Evolutionary conservation across 2,113 vertebrate genomes (phyloP), one percentile per base, ranked within the genome.

Genomic region (Melanocharis versteri): DNA sequence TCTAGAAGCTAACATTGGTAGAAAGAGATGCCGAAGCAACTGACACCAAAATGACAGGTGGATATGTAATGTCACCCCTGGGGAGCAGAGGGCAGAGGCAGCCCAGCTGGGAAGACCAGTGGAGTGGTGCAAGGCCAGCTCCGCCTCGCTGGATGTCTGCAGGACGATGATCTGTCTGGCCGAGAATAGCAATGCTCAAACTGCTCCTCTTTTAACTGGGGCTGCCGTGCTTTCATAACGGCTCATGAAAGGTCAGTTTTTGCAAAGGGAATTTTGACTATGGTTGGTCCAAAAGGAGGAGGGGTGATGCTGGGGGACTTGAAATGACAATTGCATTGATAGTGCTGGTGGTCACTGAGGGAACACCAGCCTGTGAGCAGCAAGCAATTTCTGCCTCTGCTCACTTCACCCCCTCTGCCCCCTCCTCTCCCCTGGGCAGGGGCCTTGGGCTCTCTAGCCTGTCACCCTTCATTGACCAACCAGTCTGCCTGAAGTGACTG

Each of bases 211-310:
- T 89, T 81, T 42, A 39, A 45, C 45, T 30, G 64, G 15, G 48
- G 8, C 45, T 91, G 45, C 56, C 0, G 0, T 10, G 19, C 61
- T 91, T 78, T 47, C 57, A 31, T 42, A 95, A 78, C 64, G 0
- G 3, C 56, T 87, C 35, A 7, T 69, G 50, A 53, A 90, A 78
- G 72, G 50, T 81, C 87, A 58, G 71, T 39, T 82, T 94, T 84
- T 66, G 54, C 68, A 58, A 53, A 81, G 60, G 24, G 13, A 70
- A 26, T 78, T 84, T 73, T 73, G 56, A 13, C 42, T 89, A 16
- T 31, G 47, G 21, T 39, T 78, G 33, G 18, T 39, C 42, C 58
- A 62, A 68, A 70, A 60, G 68, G 28, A 56, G 68, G 51, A 91
- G 47, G 11, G 16, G 8, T 7, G 6, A 35, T 62, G 39, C 15